A percentile compares a stretch with the other conserved stretches of the same genome.
Conservation (phyloP, 2,113 vertebrate species). For the Platichthys stellatus region DNA sequence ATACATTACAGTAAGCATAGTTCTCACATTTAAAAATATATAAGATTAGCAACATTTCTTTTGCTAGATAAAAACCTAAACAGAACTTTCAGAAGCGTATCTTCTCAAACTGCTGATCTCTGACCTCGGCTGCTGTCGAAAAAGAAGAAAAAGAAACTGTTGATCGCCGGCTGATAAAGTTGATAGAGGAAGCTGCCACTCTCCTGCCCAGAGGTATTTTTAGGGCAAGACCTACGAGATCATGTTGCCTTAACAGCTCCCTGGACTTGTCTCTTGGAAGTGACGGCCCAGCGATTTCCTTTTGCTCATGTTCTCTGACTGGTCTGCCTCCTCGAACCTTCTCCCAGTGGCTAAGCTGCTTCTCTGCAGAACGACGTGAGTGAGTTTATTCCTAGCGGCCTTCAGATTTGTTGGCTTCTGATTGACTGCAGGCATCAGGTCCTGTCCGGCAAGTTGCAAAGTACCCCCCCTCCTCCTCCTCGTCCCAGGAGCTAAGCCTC, state of each 20-base stretch:
- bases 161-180: slow-evolving; percentile 69
- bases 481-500: slow-evolving; percentile 8
- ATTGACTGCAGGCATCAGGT: slow-evolving; percentile 49
- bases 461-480: neutral
- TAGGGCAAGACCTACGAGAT: slow-evolving; percentile 82
- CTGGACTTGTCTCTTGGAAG: slow-evolving; percentile 69
- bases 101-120: slow-evolving; percentile 29
- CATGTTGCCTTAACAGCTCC: slow-evolving; percentile 82
- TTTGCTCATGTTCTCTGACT: slow-evolving; percentile 31
- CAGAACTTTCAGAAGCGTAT: slow-evolving; percentile 13
- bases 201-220: slow-evolving; percentile 81
- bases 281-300: slow-evolving; percentile 50
- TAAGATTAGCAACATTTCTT: neutral
- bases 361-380: neutral
- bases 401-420: slow-evolving; percentile 32
- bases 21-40: neutral
- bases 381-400: slow-evolving; percentile 29
- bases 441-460: slow-evolving; percentile 40
- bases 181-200: slow-evolving; percentile 60
- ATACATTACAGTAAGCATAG: slow-evolving; percentile 7
- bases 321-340: slow-evolving; percentile 12
- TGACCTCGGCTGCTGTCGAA: slow-evolving; percentile 29
- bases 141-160: slow-evolving; percentile 35
- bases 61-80: neutral
- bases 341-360: neutral